Conservation (phyloP, 1,140 invertebrate species). For the Zelostemma sp. region DNA sequence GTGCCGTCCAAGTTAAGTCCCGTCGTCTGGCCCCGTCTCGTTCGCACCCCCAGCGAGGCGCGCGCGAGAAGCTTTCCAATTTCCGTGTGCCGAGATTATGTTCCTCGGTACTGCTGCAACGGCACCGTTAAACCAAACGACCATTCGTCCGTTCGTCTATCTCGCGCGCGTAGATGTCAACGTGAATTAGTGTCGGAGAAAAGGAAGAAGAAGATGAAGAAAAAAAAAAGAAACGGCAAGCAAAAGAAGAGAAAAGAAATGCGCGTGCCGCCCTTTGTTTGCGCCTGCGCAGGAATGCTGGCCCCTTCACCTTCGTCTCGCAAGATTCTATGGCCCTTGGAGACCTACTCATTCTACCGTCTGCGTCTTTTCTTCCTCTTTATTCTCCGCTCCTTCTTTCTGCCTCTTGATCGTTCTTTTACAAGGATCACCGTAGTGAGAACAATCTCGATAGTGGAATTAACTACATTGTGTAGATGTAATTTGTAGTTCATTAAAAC, state of each 20-base stretch:
- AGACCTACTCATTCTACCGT: slow-evolving; percentile 21
- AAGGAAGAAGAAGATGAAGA: slow-evolving; percentile 38
- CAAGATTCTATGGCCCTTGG: slow-evolving; percentile 10
- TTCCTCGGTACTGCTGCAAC: slow-evolving; percentile 26
- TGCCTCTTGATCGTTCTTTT: slow-evolving; percentile 4
- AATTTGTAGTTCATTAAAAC: slow-evolving; percentile 9
- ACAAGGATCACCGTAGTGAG: slow-evolving; percentile 5
- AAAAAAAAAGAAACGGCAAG: background rate
- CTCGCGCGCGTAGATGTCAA: slow-evolving; percentile 47
- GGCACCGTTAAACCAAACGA: slow-evolving; percentile 31
- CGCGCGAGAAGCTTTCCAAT: slow-evolving; percentile 28
- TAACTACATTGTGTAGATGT: slow-evolving; percentile 8
- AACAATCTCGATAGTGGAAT: slow-evolving; percentile 5
- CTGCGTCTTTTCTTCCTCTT: slow-evolving; percentile 40
- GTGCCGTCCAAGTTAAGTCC: no score
- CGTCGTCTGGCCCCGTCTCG: no score
- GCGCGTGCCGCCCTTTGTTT: slow-evolving; percentile 50
- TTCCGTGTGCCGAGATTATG: slow-evolving; percentile 32
- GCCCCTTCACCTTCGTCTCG: slow-evolving; percentile 35
- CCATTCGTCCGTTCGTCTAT: slow-evolving; percentile 39
- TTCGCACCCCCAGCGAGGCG: slow-evolving; percentile 35
- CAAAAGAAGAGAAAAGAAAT: slow-evolving; percentile 27
- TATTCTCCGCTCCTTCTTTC: slow-evolving; percentile 10
- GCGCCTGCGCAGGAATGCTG: slow-evolving; percentile 52
- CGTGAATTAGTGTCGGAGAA: slow-evolving; percentile 53